Percentiles rank a stretch among this genome's conserved stretches.
These are phyloP conservation scores for Chymomyza caudatula DNA, from an alignment of 2,888 invertebrate species.

Conservation along the genomic window DNA sequence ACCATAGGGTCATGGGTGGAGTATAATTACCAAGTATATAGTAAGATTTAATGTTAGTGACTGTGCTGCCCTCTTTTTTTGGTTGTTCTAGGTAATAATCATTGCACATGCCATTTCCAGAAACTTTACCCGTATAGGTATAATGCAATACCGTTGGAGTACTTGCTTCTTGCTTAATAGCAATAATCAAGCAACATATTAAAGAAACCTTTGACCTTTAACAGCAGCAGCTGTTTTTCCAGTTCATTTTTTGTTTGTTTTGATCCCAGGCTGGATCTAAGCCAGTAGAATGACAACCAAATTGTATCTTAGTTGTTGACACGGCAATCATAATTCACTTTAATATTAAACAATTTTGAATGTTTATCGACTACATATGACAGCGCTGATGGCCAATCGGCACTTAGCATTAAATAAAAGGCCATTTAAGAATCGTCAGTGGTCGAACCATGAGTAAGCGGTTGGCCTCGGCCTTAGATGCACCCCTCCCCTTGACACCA, in stretches of 20 bases:
- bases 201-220: constrained; percentile 29
- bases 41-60: too few species aligned
- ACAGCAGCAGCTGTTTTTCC: constrained; percentile 19
- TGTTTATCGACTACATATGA: not conserved
- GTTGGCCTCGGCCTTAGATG: not conserved
- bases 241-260: too few species aligned
- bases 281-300: too few species aligned
- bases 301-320: too few species aligned
- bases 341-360: constrained; percentile 27
- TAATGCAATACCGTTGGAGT: not conserved
- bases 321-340: constrained; percentile 20
- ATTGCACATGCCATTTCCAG: not conserved
- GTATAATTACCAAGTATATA: too few species aligned
- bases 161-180: constrained; percentile 16
- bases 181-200: constrained; percentile 30
- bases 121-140: too few species aligned
- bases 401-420: constrained; percentile 60
- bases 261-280: too few species aligned
- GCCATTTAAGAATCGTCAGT: constrained; percentile 51
- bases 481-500: not conserved
- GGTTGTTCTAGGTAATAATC: not conserved
- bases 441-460: constrained; percentile 40
- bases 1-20: too few species aligned
- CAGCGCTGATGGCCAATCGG: constrained; percentile 31
- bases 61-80: too few species aligned